These are phyloP conservation scores for Podabrus alpinus DNA, from an alignment of 2,888 invertebrate species.

Conservation along the genomic window DNA sequence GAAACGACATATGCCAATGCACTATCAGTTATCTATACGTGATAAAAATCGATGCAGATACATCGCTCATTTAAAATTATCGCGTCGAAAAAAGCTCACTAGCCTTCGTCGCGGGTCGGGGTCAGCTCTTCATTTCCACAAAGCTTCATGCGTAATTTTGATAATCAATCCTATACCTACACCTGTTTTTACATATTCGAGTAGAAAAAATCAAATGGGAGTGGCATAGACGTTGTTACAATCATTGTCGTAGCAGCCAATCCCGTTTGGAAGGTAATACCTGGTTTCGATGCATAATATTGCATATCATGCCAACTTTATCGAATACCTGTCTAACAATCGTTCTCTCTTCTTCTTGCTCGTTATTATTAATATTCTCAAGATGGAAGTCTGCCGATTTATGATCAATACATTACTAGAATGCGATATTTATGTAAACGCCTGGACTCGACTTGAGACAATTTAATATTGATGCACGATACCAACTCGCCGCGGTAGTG, in stretches of 20 bases:
- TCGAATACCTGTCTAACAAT: slow-evolving; percentile 45
- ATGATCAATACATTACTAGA: slow-evolving; percentile 49
- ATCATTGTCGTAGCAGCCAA: slow-evolving; percentile 56
- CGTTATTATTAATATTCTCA: slow-evolving; percentile 49
- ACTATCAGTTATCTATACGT: slow-evolving; percentile 1
- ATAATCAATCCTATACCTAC: slow-evolving; percentile 24
- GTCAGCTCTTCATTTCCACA: background rate
- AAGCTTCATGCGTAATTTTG: background rate
- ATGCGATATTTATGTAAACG: slow-evolving; percentile 24
- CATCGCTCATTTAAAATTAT: background rate
- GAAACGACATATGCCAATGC: slow-evolving; percentile 38
- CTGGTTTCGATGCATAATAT: slow-evolving; percentile 55
- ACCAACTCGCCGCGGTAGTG: slow-evolving; percentile 16
- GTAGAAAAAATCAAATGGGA: slow-evolving; percentile 51
- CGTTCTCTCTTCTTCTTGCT: slow-evolving; percentile 45
- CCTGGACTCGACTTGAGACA: slow-evolving; percentile 10
- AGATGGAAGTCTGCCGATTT: slow-evolving; percentile 55
- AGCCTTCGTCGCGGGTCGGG: background rate
- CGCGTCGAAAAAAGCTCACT: background rate
- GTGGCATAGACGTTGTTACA: slow-evolving; percentile 53
- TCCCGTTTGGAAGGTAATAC: slow-evolving; percentile 55
- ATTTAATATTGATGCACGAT: slow-evolving; percentile 15
- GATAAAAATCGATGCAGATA: slow-evolving; percentile 3
- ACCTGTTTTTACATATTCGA: slow-evolving; percentile 48
- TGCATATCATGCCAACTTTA: slow-evolving; percentile 52